Base-by-base conservation (phyloP, 1,140 invertebrate species). In the Drosophila simulans region DNA sequence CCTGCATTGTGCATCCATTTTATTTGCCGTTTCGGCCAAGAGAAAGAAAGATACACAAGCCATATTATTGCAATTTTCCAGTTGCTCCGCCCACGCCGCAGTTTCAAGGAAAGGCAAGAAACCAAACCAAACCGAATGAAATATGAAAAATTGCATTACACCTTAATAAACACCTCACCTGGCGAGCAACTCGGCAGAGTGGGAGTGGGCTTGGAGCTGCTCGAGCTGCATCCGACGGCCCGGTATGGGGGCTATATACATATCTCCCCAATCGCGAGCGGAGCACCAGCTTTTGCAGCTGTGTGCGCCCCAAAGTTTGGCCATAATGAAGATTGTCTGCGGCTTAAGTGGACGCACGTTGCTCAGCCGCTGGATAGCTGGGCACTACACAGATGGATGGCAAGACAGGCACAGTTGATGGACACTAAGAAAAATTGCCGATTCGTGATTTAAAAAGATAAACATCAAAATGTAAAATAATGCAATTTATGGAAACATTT, bases 11-110 rank as follows among this genome's bases (percentile, higher is more conserved):
- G 83, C 75, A 88, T 88, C 83, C 83, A 89, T 89, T 89, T 89
- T 84, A 77, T 86, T 86, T 77, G 60, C 46, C 46, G 27, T 57
- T 70, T 70, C 31, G 66, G 35, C 71, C 79, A 76, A 55, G 48
- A 52, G 68, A 52, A 72, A 59, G 55, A 85, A 70, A 85, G 70
- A 85, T 71, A 82, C 78, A 82, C 83, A 62, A 66, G 76, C 84
- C 80, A 89, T 90, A 89, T 90, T 89, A 90, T 90, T 89, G 85
- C 85, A 90, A 89, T 89, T 89, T 89, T 89, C 85, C 85, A 90
- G 68, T 90, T 78, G 84, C 85, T 90, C 84, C 84, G 84, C 84
- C 84, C 85, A 88, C 84, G 76, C 85, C 49, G 51, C 40, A 57
- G 43, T 57, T 57, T 22, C 69, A 57, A 57, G 39, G 34, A 52